phyloP scores from a whole-genome alignment of 2,888 invertebrate species.

The Diabrotica balteata region DNA sequence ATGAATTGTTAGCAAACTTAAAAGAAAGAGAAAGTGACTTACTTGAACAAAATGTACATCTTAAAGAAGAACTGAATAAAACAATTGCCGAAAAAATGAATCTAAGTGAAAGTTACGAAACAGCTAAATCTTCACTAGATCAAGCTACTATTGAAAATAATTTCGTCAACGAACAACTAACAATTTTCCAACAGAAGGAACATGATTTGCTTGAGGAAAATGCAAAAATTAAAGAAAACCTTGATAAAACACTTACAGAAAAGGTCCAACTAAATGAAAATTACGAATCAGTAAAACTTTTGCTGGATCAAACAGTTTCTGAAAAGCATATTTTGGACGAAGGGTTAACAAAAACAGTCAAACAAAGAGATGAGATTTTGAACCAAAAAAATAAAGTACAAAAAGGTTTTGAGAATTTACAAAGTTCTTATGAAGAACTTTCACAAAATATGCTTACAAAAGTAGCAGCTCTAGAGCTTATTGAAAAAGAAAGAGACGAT shows the following conservation, averaged over 20 bases:
- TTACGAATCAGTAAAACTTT: background rate
- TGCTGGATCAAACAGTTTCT: background rate
- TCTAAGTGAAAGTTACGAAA: too few species aligned
- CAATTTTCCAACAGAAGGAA: background rate
- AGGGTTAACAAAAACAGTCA: background rate
- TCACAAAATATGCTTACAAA: background rate
- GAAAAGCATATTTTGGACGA: background rate
- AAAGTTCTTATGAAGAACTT: background rate
- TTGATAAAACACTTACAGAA: background rate
- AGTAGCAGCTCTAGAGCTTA: background rate
- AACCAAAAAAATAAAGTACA: background rate
- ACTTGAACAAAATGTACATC: background rate
- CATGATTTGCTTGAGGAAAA: background rate
- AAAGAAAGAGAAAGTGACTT: background rate
- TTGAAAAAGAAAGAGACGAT: background rate
- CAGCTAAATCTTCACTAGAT: too few species aligned
- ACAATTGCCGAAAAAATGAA: background rate
- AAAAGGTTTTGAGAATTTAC: background rate
- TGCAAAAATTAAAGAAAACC: background rate
- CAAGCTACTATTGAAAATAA: conserved; percentile 3
- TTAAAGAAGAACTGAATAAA: background rate
- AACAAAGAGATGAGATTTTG: background rate
- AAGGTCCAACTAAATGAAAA: background rate
- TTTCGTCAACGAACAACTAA: too few species aligned
- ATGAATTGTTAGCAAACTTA: background rate